Base-by-base conservation (phyloP, 2,888 invertebrate species). In the Ypsolopha scabrella region DNA sequence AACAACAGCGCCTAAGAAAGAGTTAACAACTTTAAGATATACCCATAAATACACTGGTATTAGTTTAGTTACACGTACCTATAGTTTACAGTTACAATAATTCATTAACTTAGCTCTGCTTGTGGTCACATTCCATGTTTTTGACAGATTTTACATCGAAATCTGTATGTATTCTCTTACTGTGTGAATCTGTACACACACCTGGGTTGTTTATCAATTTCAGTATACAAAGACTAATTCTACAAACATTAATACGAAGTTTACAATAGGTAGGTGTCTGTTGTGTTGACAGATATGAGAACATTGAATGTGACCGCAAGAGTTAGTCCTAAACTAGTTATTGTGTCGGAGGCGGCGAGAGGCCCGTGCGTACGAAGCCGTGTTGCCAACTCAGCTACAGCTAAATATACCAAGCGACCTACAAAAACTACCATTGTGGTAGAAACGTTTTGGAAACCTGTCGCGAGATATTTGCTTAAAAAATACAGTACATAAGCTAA, bases 1-100 rank as follows among this genome's bases (percentile, higher is more conserved):
- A 75, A 80, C 82, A 86, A 85, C 85, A 81, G 81, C 80, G 78
- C 82, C 86, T 86, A 86, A 80, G 82, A 85, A 86, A 83, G 83
- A 86, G 83, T 77, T 85, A 86, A 86, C 86, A 86, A 83, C 75
- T 67, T 64, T 76, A 78, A 72, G 73, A 80, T 80, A 74, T 75
- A 81, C 76, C 79, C 72, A 80, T 75, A 75, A 74, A 79, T 72
- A 78, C 70, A 76, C 67, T 67, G 72, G 70, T 75, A 75, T 68
- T 67, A 58, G 4, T 24, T 24, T 24, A 59, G 57, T 58, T 59
- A 68, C 69, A 74, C 69, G 73, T 77, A 79, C 72, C 62, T 60
- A 58, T 68, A 70, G 64, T 68, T 73, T 75, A 78, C 68, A 73
- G 67, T 72, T 71, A 72, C 59, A 67, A 68, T 60, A 70, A 61